Conservation (phyloP, 2,113 vertebrate species). For the Parus major region DNA sequence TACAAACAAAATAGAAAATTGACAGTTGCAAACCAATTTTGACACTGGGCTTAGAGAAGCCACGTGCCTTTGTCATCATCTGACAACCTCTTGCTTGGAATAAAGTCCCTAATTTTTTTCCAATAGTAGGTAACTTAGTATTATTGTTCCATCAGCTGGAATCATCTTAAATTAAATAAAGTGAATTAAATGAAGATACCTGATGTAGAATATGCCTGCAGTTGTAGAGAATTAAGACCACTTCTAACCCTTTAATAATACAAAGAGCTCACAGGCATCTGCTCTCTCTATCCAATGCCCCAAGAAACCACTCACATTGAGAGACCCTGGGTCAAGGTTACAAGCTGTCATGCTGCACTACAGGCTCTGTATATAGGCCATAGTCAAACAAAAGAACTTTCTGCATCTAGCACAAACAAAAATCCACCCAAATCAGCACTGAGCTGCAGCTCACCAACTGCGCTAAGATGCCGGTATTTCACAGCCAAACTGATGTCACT, state of each 20-base stretch:
- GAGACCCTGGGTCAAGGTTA: background rate
- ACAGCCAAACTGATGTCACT: background rate
- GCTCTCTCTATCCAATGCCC: background rate
- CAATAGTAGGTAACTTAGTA: background rate
- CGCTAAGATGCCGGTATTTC: accelerated
- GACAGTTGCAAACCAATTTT: background rate
- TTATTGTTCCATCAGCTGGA: background rate
- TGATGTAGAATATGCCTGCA: background rate
- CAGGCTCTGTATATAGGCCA: background rate
- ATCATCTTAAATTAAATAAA: background rate
- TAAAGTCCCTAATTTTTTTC: background rate
- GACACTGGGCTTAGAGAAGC: background rate
- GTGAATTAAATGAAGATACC: background rate
- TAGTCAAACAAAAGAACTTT: background rate
- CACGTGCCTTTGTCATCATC: background rate
- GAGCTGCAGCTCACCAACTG: background rate
- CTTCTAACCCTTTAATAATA: background rate
- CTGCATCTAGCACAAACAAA: background rate
- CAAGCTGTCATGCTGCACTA: background rate
- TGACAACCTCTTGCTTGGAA: background rate
- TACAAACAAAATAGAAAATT: slow-evolving; percentile 7
- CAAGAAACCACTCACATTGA: background rate
- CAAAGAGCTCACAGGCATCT: background rate
- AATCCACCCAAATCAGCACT: background rate
- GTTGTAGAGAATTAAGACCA: background rate